Conservation (phyloP, 2,113 vertebrate species). For the Hippolais icterina region DNA sequence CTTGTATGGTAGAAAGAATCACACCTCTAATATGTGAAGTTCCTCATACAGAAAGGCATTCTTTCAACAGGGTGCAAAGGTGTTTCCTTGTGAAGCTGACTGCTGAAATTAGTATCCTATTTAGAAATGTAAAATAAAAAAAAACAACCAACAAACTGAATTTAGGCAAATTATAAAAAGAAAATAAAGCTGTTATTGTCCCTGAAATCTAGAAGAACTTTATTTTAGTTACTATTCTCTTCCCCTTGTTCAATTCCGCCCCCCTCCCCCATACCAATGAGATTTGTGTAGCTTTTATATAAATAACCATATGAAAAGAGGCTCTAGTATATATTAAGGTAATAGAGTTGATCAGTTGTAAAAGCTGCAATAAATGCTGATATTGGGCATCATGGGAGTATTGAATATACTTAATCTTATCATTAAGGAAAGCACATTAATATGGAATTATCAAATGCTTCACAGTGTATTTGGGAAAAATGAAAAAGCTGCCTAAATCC, state of each 20-base stretch:
- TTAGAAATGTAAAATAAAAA: not conserved
- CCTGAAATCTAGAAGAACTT: not conserved
- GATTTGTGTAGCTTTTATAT: not conserved
- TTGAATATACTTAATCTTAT: not conserved
- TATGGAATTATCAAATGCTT: not conserved
- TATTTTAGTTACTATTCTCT: not conserved
- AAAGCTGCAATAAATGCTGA: not conserved
- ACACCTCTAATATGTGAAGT: not conserved
- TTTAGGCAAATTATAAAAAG: not conserved
- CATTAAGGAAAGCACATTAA: not conserved
- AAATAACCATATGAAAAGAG: not conserved
- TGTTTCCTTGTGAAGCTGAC: not conserved
- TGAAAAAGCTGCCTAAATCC: not conserved
- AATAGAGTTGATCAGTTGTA: not conserved
- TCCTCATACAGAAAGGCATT: not conserved
- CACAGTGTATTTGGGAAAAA: not conserved
- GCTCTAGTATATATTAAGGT: not conserved
- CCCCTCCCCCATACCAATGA: rapidly evolving
- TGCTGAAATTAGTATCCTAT: not conserved
- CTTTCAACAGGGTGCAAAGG: not conserved
- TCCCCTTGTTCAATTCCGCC: not conserved
- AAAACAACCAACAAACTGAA: not conserved
- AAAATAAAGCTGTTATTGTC: not conserved
- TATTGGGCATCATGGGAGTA: not conserved
- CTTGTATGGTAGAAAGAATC: not conserved